Evolutionary conservation across 2,888 invertebrate genomes (phyloP), one percentile per base, ranked within the genome.

Genomic region (Alitta virens): DNA sequence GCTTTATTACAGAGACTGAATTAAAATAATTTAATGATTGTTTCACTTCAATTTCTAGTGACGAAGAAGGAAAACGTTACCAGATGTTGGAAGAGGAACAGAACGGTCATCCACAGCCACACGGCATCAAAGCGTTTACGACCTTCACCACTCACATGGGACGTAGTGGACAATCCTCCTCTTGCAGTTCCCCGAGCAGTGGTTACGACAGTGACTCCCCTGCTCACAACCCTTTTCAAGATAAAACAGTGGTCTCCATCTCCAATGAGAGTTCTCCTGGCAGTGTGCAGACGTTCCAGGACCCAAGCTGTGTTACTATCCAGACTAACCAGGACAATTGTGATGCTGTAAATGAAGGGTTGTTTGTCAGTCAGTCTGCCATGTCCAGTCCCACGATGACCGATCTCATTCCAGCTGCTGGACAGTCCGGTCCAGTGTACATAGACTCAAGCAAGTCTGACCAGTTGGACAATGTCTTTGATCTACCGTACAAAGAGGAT

Each of bases 11-110:
- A n/a, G n/a, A n/a, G n/a, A 46, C 46, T 21, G n/a, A n/a, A 46
- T 46, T 46, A 7, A 46, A 7, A 46, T 46, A 2, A 3, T 46
- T 3, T 46, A 18, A 21, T 46, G 18, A 7, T 12, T 9, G 23
- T 14, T n/a, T n/a, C 40, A 14, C 38, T 5, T 49, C n/a, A 27
- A 3, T 24, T 57, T 57, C n/a, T 51, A 60, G 60, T 52, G 53
- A 60, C n/a, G 60, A 52, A 42, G 60, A 60, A 43, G 60, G 60
- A 18, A 52, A 27, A 21, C 52, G 60, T n/a, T 60, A 50, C 46
- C 33, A 43, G 27, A 49, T 60, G 18, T 53, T 60, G 24, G 60
- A 60, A 42, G 53, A 51, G 50, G 27, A 43, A 7, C 49, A 57
- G 50, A 49, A 21, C 21, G 46, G 46, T 7, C 33, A 12, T 33